phyloP scores from a whole-genome alignment of 2,113 vertebrate species.

The Pygathrix nemaeus region DNA sequence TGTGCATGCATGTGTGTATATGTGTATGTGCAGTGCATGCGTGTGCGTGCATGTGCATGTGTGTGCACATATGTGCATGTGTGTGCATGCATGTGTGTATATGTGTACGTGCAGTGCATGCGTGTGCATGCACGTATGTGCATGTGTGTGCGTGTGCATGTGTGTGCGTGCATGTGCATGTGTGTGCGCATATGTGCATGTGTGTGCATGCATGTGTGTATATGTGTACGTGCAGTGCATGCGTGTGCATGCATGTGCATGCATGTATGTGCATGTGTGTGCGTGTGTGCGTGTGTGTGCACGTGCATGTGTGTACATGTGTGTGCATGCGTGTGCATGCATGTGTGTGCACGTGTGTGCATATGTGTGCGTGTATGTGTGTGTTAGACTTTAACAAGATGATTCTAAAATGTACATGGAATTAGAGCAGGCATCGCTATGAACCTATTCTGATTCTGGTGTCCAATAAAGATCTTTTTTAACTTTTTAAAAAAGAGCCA shows the following conservation, averaged over 20 bases:
- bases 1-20: neutral
- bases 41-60: rapidly evolving
- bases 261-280: too few relatives aligned
- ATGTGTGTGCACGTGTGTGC: rapidly evolving
- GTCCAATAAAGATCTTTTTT: too few relatives aligned
- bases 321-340: rapidly evolving
- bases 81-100: too few relatives aligned
- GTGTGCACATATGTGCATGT: too few relatives aligned
- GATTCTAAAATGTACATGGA: neutral
- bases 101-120: too few relatives aligned
- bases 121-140: rapidly evolving
- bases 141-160: too few relatives aligned
- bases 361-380: too few relatives aligned
- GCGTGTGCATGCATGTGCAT: too few relatives aligned
- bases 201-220: rapidly evolving
- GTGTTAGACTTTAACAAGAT: neutral
- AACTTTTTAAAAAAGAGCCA: neutral
- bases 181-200: too few relatives aligned
- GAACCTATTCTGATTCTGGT: neutral
- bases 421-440: neutral
- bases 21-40: rapidly evolving
- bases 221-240: rapidly evolving
- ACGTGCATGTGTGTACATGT: too few relatives aligned
- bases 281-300: rapidly evolving
- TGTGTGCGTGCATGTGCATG: rapidly evolving